Evolutionary conservation across 2,888 invertebrate species (phyloP).

Genomic region (Sialis lutaria): DNA sequence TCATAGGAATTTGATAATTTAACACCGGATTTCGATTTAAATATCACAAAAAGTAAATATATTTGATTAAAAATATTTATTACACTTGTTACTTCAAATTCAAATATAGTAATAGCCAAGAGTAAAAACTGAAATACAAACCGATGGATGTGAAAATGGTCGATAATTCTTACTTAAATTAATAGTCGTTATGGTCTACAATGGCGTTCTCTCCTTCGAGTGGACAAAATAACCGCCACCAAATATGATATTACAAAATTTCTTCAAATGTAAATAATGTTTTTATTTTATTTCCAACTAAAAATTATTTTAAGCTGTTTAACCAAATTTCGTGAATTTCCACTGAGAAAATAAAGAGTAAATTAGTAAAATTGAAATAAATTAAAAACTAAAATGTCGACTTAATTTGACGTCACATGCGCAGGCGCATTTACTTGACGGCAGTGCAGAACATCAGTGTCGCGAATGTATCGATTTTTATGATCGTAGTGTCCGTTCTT

Average conservation of each 20-base stretch:
- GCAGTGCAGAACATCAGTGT: conserved; percentile 45
- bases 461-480: conserved; percentile 66
- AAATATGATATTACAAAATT: background rate
- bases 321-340: conserved; percentile 7
- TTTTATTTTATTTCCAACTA: background rate
- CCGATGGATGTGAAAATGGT: conserved; percentile 49
- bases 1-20: conserved; percentile 52
- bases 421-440: conserved; percentile 31
- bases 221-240: conserved; percentile 16
- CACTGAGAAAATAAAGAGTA: conserved; percentile 8
- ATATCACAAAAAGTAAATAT: conserved; percentile 28
- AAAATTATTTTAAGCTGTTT: conserved; percentile 7
- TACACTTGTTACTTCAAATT: background rate
- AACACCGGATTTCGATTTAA: conserved; percentile 35
- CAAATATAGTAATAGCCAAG: background rate
- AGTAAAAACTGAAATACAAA: conserved; percentile 30
- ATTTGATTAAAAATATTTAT: background rate
- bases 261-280: background rate
- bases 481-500: conserved; percentile 56
- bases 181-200: conserved; percentile 68
- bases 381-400: conserved; percentile 20
- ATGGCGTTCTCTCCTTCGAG: conserved; percentile 53
- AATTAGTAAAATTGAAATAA: conserved; percentile 12
- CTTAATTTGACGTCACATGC: conserved; percentile 22
- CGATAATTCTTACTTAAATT: conserved; percentile 44